These are phyloP conservation scores for Chaetoderma sp. DNA, from an alignment of 2,888 invertebrate species.

Conservation along the genomic window DNA sequence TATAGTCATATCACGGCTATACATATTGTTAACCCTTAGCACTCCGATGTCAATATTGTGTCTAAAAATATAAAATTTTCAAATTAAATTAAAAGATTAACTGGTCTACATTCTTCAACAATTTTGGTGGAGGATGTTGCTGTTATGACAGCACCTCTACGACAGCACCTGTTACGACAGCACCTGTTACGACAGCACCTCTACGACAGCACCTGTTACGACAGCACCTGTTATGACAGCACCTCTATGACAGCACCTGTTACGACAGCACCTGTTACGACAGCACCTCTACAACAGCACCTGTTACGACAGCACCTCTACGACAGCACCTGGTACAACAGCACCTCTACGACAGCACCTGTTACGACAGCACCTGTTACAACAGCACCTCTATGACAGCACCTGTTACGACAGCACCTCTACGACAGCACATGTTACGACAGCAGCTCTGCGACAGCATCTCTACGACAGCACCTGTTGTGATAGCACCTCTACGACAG, in stretches of 20 bases:
- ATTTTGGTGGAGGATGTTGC: no score
- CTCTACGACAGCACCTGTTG: no score
- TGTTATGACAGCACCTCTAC: no score
- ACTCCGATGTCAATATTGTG: no score
- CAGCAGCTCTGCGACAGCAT: no score
- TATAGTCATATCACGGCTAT: no score
- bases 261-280: neutral
- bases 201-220: neutral
- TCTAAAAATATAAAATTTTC: no score
- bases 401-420: neutral
- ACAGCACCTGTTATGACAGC: neutral
- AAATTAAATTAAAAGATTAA: no score
- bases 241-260: neutral
- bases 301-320: neutral
- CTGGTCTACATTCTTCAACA: no score
- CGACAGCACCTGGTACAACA: neutral
- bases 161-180: neutral
- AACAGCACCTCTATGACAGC: neutral
- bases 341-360: neutral
- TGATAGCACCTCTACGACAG: neutral
- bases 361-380: neutral
- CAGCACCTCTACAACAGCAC: neutral
- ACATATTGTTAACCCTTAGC: no score
- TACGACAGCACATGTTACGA: neutral
- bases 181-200: neutral